Conservation (phyloP, 2,797 vertebrate genomes). For the Cynopterus sphinx region DNA sequence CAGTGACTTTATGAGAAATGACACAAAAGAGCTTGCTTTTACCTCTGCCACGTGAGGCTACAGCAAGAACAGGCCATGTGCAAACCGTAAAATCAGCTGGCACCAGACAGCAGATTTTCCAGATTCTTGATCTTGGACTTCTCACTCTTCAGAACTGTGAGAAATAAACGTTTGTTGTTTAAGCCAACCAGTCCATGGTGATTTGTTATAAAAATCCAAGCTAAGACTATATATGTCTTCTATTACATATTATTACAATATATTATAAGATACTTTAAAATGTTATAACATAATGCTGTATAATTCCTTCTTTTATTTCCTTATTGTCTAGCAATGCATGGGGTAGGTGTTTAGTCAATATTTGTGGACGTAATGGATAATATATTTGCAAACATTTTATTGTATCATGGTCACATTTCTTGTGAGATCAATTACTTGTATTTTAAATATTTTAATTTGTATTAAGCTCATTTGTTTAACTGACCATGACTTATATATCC, state of each 20-base stretch:
- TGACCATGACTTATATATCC: background rate
- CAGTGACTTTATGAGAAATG: background rate
- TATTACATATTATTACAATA: background rate
- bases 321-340: background rate
- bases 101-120: background rate
- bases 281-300: background rate
- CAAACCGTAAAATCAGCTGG: background rate
- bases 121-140: background rate
- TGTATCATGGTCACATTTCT: background rate
- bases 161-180: background rate
- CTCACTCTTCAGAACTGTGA: background rate
- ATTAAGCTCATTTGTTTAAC: slow-evolving; percentile 2
- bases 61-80: background rate
- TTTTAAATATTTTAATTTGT: slow-evolving; percentile 12
- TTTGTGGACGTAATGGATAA: background rate
- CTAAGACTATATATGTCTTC: background rate
- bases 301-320: background rate
- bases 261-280: background rate
- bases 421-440: background rate
- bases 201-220: background rate
- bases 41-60: background rate
- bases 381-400: background rate
- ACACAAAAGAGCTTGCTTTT: background rate
- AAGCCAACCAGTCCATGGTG: background rate
- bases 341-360: background rate